Conservation (phyloP, 2,797 vertebrate genomes). For the Paramormyrops hopkinsi region DNA sequence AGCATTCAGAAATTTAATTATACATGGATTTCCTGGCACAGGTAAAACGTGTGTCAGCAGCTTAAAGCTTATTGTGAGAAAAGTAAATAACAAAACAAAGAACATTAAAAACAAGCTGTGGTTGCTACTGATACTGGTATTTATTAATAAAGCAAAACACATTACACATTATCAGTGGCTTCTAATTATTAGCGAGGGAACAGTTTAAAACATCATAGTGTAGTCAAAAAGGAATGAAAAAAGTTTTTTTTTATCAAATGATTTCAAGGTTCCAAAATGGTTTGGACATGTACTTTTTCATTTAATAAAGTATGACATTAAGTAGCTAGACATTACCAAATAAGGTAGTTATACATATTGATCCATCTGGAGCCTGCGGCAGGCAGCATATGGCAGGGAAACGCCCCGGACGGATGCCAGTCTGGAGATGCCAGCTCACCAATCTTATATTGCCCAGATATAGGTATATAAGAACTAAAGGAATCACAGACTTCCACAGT, state of each 20-base stretch:
- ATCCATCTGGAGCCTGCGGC: not conserved
- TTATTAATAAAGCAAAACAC: not conserved
- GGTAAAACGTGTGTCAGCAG: not conserved
- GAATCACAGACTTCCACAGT: not conserved
- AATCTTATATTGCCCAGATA: not conserved
- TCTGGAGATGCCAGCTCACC: not conserved
- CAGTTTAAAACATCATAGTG: not conserved
- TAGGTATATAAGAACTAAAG: not conserved
- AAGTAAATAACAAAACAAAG: not conserved
- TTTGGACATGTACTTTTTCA: not conserved
- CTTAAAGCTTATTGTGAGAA: not conserved
- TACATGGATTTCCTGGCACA: not conserved
- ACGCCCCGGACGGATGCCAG: not conserved
- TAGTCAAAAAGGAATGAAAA: not conserved
- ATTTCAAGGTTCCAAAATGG: not conserved
- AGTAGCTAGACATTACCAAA: not conserved
- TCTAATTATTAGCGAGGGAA: not conserved
- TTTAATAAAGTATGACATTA: not conserved
- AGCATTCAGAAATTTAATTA: slow-evolving; percentile 12
- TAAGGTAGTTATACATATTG: not conserved
- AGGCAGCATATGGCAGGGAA: not conserved
- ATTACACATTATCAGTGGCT: not conserved
- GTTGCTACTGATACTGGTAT: not conserved
- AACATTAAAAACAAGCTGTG: not conserved
- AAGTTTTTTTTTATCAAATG: not conserved